Conservation (phyloP, 2,888 invertebrate species). For the Pseudoips prasinana region DNA sequence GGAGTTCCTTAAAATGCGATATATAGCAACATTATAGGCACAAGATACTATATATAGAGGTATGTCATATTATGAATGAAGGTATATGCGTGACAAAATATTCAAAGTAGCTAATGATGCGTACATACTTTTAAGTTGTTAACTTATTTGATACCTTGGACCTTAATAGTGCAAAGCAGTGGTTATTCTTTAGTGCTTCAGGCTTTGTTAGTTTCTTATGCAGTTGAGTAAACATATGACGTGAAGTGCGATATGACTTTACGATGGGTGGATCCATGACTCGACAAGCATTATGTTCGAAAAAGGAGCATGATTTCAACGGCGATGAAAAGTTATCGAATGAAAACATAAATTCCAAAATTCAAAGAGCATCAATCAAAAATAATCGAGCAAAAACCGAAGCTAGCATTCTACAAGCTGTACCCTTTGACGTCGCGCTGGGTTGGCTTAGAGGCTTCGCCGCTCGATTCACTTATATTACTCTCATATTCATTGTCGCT, state of each 20-base stretch:
- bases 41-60: too few species aligned
- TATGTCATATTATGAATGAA: slow-evolving; percentile 2
- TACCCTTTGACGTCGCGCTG: slow-evolving; percentile 77
- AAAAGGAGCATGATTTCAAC: slow-evolving; percentile 21
- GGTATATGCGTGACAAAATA: slow-evolving; percentile 13
- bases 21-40: not conserved
- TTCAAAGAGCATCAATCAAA: slow-evolving; percentile 65
- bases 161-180: slow-evolving; percentile 24
- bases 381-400: slow-evolving; percentile 65
- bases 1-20: too few species aligned
- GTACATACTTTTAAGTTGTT: not conserved
- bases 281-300: slow-evolving; percentile 32
- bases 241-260: slow-evolving; percentile 19
- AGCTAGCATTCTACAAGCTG: slow-evolving; percentile 75
- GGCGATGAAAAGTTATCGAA: slow-evolving; percentile 20
- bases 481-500: slow-evolving; percentile 81
- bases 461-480: slow-evolving; percentile 79
- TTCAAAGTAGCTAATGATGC: slow-evolving; percentile 13
- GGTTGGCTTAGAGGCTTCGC: slow-evolving; percentile 72
- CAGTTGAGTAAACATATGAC: slow-evolving; percentile 18
- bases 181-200: slow-evolving; percentile 19
- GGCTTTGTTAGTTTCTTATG: slow-evolving; percentile 20
- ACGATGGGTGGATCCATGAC: slow-evolving; percentile 20
- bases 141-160: slow-evolving; percentile 18
- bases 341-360: slow-evolving; percentile 43